Evolutionary conservation across 23 tunicate species (phyloP).

Genomic region (Styela plicata): DNA sequence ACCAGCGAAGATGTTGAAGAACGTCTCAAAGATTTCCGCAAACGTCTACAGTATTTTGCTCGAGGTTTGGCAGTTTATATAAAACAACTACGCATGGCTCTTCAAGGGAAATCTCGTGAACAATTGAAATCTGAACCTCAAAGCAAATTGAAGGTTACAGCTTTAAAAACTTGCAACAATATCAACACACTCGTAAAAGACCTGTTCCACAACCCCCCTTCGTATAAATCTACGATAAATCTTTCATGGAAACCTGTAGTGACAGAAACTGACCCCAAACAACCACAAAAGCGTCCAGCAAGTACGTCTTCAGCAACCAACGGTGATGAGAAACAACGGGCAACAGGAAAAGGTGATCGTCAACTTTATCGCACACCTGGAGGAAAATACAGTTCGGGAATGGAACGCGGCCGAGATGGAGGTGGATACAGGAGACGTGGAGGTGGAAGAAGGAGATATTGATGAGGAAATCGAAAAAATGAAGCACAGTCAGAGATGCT

Average conservation of each 20-base stretch:
- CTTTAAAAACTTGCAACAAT: slow-evolving; percentile 93
- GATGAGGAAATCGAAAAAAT: background rate
- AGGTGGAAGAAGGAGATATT: slow-evolving; percentile 17
- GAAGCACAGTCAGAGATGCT: no score
- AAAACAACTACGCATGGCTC: slow-evolving; percentile 53
- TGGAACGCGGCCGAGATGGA: slow-evolving; percentile 29
- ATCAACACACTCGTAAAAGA: slow-evolving; percentile 81
- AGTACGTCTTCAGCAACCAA: slow-evolving; percentile 29
- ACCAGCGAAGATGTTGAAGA: slow-evolving; percentile 61
- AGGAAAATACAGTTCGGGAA: slow-evolving; percentile 84
- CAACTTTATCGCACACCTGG: slow-evolving; percentile 71
- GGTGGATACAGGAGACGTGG: slow-evolving; percentile 28
- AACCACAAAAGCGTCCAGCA: slow-evolving; percentile 45
- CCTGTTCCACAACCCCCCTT: slow-evolving; percentile 82
- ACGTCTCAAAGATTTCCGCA: slow-evolving; percentile 77
- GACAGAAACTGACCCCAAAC: slow-evolving; percentile 3
- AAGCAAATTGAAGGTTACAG: slow-evolving; percentile 61
- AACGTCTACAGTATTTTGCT: slow-evolving; percentile 82
- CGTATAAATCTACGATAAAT: slow-evolving; percentile 59
- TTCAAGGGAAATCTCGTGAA: slow-evolving; percentile 64
- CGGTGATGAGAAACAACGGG: slow-evolving; percentile 56
- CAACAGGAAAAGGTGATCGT: slow-evolving; percentile 52
- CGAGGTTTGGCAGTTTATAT: slow-evolving; percentile 88
- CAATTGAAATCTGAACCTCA: slow-evolving; percentile 62
- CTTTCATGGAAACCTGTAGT: slow-evolving; percentile 71